phyloP scores from a whole-genome alignment of 2,113 vertebrate genomes.

The Pao palembangensis region DNA sequence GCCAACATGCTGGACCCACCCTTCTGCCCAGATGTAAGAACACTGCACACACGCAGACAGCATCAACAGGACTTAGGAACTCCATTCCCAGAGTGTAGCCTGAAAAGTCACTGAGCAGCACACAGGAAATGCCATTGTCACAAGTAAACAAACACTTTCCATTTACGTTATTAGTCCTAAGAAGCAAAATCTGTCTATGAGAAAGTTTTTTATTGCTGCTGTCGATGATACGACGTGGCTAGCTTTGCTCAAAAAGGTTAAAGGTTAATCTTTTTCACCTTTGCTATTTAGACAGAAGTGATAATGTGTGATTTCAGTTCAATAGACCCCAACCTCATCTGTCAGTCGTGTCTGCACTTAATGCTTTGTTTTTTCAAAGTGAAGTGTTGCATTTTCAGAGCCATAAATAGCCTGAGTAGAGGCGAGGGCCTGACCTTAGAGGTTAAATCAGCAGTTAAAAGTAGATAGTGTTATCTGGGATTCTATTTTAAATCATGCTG shows the following conservation, averaged over 20 bases:
- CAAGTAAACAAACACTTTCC: constrained; percentile 50
- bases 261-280: too few species aligned
- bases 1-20: constrained; percentile 86
- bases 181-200: neutral
- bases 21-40: constrained; percentile 87
- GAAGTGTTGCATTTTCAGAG: constrained; percentile 9
- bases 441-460: constrained; percentile 49
- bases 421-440: constrained; percentile 17
- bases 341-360: too few species aligned
- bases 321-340: neutral
- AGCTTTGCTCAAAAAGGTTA: too few species aligned
- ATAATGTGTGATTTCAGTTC: neutral
- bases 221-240: too few species aligned
- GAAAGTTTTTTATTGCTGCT: too few species aligned
- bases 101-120: constrained; percentile 16
- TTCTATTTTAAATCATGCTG: constrained; percentile 38
- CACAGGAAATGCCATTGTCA: constrained; percentile 61
- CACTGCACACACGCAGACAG: neutral
- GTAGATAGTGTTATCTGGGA: constrained; percentile 43
- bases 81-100: constrained; percentile 12
- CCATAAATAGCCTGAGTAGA: constrained; percentile 16
- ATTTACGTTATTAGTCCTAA: constrained; percentile 1
- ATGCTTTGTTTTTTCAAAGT: neutral
- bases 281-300: neutral
- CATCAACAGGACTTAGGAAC: neutral